Evolutionary conservation across 2,888 invertebrate genomes (phyloP).

Genomic region (Macroteleia sp.): DNA sequence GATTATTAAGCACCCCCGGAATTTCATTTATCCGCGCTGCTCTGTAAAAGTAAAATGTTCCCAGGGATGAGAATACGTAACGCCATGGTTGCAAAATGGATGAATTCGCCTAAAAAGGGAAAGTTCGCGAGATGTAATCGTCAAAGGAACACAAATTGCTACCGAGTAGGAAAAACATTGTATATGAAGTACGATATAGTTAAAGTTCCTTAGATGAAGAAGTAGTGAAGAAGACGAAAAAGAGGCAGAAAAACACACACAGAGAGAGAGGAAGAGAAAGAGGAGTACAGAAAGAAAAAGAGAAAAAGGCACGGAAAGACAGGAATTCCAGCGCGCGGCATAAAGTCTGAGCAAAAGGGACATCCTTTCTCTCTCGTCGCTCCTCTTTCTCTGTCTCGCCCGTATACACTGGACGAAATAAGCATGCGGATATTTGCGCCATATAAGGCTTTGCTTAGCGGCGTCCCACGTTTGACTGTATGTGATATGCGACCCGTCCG

Average conservation of each 20-base stretch:
- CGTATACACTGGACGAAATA: conserved; percentile 39
- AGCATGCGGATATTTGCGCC: conserved; percentile 71
- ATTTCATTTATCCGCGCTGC: conserved; percentile 17
- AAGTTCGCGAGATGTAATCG: conserved; percentile 16
- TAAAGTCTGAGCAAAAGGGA: conserved; percentile 42
- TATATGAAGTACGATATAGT: conserved; percentile 32
- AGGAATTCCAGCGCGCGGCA: conserved; percentile 39
- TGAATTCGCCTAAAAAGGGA: conserved; percentile 23
- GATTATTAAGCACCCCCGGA: conserved; percentile 12
- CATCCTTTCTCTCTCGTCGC: background rate
- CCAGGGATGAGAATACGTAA: background rate
- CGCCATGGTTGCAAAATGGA: conserved; percentile 10
- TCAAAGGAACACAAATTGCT: conserved; percentile 22
- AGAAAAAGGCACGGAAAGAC: conserved; percentile 27
- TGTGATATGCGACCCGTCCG: conserved; percentile 56
- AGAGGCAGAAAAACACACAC: conserved; percentile 37
- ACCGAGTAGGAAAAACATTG: conserved; percentile 19
- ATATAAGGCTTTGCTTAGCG: conserved; percentile 75
- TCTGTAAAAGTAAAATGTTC: background rate
- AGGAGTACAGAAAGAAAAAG: conserved; percentile 13
- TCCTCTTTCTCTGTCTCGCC: conserved; percentile 6
- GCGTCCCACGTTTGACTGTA: conserved; percentile 67
- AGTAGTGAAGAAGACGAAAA: background rate
- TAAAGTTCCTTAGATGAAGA: background rate
- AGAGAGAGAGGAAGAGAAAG: conserved; percentile 59